Conservation (phyloP, 2,888 invertebrate genomes). For the Anthrax anthrax region DNA sequence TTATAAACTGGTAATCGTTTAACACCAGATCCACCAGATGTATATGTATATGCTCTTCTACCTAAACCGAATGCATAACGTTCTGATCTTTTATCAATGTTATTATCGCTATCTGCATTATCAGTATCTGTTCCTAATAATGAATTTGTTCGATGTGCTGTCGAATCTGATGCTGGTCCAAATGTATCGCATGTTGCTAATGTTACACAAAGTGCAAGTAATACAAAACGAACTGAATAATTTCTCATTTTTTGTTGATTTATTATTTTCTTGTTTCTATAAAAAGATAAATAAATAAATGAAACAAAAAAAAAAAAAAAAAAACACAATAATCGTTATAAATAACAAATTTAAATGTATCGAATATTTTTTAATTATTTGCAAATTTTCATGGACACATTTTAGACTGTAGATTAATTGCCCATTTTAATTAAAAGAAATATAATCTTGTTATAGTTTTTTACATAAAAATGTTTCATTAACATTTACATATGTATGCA, state of each 20-base stretch:
- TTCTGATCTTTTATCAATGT: conserved; percentile 41
- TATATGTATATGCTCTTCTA: conserved; percentile 39
- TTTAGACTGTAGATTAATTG: no score
- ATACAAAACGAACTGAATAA: conserved; percentile 16
- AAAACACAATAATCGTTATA: no score
- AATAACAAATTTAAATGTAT: no score
- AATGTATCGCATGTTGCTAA: conserved; percentile 20
- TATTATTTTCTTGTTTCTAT: no score
- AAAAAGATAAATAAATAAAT: no score
- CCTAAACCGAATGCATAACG: conserved; percentile 59
- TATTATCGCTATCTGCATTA: conserved; percentile 10
- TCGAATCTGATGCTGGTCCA: conserved; percentile 3
- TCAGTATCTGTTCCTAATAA: conserved; percentile 14
- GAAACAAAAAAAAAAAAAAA: no score
- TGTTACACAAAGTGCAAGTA: conserved; percentile 22
- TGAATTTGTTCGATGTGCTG: conserved; percentile 14
- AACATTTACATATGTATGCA: no score
- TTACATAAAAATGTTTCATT: no score
- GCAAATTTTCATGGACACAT: no score
- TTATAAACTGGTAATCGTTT: conserved; percentile 34
- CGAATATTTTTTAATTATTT: no score
- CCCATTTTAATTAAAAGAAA: no score
- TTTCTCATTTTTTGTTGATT: conserved; percentile 12
- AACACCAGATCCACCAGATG: conserved; percentile 28
- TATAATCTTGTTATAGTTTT: no score